These are phyloP conservation scores for Pica pica DNA, from an alignment of 2,113 vertebrate species.

Conservation along the genomic window DNA sequence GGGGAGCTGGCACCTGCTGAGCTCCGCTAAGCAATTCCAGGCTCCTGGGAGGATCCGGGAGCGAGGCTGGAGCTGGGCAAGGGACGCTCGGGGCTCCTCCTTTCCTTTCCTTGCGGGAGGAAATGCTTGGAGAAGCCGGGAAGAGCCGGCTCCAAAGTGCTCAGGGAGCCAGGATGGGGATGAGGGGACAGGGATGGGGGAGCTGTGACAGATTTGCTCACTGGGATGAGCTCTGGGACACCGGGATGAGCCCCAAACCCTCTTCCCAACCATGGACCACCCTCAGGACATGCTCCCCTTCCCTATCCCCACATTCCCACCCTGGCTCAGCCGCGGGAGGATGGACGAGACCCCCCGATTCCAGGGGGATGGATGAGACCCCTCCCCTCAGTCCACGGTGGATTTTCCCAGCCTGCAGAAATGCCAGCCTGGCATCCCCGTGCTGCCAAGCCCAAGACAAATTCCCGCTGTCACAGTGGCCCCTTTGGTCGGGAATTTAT, in stretches of 20 bases:
- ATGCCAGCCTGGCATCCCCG: neutral
- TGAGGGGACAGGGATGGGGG: neutral
- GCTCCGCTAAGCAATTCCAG: neutral
- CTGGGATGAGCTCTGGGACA: neutral
- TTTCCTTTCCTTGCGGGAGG: neutral
- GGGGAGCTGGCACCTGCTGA: conserved; percentile 32
- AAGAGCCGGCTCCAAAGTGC: neutral
- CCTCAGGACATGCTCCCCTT: accelerated
- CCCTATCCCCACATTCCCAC: accelerated
- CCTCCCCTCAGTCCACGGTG: neutral
- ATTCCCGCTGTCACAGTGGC: conserved; percentile 23
- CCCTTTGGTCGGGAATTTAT: conserved; percentile 36
- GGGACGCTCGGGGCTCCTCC: neutral
- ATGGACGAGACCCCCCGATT: neutral
- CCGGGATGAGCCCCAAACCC: neutral
- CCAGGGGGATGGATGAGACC: neutral
- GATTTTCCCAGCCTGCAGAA: neutral
- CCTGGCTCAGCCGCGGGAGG: neutral
- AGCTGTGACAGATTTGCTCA: neutral
- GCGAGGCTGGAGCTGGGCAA: neutral
- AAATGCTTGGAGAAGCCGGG: neutral
- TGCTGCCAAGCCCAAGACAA: neutral
- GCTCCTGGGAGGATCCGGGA: neutral
- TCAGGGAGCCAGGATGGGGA: neutral
- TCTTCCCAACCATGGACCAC: neutral